Evolutionary conservation across 2,888 invertebrate genomes (phyloP).

Genomic region (Folsomia candida): DNA sequence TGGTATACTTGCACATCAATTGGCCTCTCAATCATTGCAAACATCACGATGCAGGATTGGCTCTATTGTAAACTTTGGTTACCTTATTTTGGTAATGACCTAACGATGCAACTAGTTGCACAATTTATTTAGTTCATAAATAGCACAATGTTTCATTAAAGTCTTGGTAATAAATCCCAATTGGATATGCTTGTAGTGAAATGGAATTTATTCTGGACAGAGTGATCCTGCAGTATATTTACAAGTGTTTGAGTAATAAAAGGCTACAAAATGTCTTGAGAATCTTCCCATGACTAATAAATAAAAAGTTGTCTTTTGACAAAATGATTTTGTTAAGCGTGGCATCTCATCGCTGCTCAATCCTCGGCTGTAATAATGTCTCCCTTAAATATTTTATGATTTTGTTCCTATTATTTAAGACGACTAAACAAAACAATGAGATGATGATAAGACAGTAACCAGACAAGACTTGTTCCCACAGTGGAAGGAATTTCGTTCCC

Average conservation of each 20-base stretch:
- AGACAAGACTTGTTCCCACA: conserved; percentile 34
- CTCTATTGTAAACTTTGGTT: not conserved
- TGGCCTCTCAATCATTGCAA: not conserved
- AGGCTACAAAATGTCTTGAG: not conserved
- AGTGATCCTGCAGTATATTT: too few relatives aligned
- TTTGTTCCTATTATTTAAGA: not conserved
- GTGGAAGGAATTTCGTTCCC: conserved; percentile 44
- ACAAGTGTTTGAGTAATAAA: not conserved
- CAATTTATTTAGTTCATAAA: not conserved
- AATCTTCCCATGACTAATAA: conserved; percentile 17
- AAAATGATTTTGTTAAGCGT: conserved; percentile 11
- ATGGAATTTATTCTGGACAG: not conserved
- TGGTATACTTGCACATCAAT: not conserved
- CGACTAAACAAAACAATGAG: not conserved
- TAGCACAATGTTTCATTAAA: not conserved
- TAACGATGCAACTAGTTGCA: not conserved
- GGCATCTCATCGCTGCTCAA: not conserved
- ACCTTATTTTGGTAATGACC: too few relatives aligned
- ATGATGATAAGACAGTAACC: not conserved
- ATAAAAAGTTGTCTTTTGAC: conserved; percentile 15
- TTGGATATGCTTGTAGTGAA: not conserved
- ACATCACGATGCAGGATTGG: not conserved
- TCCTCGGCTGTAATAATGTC: not conserved
- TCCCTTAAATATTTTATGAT: not conserved
- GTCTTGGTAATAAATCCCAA: not conserved